These are phyloP conservation scores for Stegostoma tigrinum DNA, from an alignment of 2,113 vertebrate species.

Conservation along the genomic window DNA sequence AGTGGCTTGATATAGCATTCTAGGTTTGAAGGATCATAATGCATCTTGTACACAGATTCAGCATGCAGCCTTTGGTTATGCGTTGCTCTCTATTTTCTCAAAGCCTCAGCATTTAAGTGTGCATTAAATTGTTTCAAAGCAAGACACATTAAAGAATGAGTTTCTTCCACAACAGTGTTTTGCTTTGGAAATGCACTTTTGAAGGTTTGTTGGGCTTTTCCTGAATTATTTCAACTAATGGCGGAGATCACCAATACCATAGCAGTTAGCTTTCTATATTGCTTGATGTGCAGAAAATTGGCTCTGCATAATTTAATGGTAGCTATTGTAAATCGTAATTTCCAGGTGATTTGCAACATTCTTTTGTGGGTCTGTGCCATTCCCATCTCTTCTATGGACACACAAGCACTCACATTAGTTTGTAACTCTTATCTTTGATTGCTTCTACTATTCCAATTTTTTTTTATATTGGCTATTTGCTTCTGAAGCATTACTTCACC, in stretches of 20 bases:
- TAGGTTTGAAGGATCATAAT: background rate
- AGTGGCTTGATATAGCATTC: background rate
- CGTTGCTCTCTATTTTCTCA: background rate
- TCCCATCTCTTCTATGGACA: background rate
- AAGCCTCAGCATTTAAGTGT: background rate
- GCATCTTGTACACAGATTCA: background rate
- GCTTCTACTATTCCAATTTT: background rate
- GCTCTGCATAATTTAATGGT: background rate
- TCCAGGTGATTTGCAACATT: background rate
- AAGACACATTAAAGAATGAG: background rate
- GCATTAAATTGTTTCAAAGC: conserved; percentile 7
- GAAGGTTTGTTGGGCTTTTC: background rate
- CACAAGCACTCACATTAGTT: background rate
- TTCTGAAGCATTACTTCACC: background rate
- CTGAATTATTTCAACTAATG: background rate
- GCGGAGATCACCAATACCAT: background rate
- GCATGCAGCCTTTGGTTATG: background rate
- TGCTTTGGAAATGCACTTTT: background rate
- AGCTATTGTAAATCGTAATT: background rate
- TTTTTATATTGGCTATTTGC: background rate
- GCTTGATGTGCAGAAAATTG: background rate
- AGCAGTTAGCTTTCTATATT: background rate
- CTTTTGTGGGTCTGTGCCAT: background rate
- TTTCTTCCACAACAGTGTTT: background rate
- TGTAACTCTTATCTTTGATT: background rate